Evolutionary conservation across 2,888 invertebrate genomes (phyloP).

Genomic region (Pediacus dermestoides): DNA sequence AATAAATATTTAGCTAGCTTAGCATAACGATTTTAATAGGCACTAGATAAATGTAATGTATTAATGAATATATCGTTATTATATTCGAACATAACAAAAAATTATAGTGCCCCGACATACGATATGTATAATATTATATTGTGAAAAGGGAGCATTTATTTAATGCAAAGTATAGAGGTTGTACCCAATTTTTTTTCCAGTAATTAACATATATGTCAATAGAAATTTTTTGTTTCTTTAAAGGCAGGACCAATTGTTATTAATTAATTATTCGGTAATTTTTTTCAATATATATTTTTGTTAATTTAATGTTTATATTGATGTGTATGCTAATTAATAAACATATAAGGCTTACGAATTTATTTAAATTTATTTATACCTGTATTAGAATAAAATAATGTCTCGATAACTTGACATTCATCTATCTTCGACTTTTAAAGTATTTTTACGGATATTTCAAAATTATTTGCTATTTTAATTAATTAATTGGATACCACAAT

Average conservation of each 20-base stretch:
- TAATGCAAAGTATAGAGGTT: conserved; percentile 91
- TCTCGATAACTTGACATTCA: no score
- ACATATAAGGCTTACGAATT: conserved; percentile 1
- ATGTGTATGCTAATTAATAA: conserved; percentile 48
- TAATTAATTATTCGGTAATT: no score
- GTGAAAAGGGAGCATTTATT: conserved; percentile 81
- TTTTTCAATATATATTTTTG: no score
- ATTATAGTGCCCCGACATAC: conserved; percentile 35
- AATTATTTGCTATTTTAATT: no score
- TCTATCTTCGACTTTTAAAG: no score
- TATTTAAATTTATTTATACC: neutral
- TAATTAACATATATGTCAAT: conserved; percentile 53
- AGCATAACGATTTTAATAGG: conserved; percentile 37
- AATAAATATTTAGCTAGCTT: conserved; percentile 34
- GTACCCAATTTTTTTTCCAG: conserved; percentile 51
- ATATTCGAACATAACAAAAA: conserved; percentile 19
- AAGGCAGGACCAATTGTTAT: no score
- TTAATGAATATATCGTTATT: conserved; percentile 19
- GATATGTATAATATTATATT: conserved; percentile 49
- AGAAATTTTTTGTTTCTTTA: no score
- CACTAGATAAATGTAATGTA: conserved; percentile 30
- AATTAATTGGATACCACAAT: no score
- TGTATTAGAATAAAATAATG: neutral
- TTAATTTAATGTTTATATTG: conserved; percentile 34
- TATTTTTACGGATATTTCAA: no score